A percentile compares a stretch with the other conserved stretches of the same genome.
Evolutionary conservation across 2,888 invertebrate species (phyloP).

Genomic region (Aleiodes leptofemur): DNA sequence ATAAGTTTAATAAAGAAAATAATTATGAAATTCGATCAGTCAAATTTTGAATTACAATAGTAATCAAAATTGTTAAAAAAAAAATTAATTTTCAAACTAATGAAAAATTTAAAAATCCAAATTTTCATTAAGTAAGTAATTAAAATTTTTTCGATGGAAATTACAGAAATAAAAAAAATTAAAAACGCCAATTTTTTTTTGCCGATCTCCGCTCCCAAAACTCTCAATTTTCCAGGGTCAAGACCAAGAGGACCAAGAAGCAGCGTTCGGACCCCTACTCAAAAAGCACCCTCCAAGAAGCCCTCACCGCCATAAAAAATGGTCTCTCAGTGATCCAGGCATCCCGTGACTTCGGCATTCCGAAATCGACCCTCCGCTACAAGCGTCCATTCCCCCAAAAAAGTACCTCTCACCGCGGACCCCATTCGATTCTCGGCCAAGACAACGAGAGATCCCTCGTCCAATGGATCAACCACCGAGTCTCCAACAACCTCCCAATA

Average conservation of each 20-base stretch:
- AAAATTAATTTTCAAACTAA: too few relatives aligned
- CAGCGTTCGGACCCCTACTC: background rate
- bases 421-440: background rate
- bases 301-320: background rate
- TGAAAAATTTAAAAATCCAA: too few relatives aligned
- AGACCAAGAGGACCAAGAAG: background rate
- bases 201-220: too few relatives aligned
- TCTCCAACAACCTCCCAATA: constrained; percentile 19
- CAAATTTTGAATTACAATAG: too few relatives aligned
- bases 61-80: too few relatives aligned
- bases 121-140: too few relatives aligned
- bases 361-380: background rate
- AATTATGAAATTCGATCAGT: too few relatives aligned
- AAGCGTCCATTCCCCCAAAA: background rate
- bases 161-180: too few relatives aligned
- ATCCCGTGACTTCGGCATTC: background rate
- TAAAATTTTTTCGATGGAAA: too few relatives aligned
- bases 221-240: background rate
- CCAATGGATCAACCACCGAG: constrained; percentile 21
- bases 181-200: too few relatives aligned
- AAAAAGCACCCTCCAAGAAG: background rate
- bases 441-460: constrained; percentile 30
- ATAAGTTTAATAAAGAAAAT: too few relatives aligned
- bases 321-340: background rate
- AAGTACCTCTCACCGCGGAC: background rate